Conservation (phyloP, 1,140 invertebrate species). For the Chironomus tepperi region DNA sequence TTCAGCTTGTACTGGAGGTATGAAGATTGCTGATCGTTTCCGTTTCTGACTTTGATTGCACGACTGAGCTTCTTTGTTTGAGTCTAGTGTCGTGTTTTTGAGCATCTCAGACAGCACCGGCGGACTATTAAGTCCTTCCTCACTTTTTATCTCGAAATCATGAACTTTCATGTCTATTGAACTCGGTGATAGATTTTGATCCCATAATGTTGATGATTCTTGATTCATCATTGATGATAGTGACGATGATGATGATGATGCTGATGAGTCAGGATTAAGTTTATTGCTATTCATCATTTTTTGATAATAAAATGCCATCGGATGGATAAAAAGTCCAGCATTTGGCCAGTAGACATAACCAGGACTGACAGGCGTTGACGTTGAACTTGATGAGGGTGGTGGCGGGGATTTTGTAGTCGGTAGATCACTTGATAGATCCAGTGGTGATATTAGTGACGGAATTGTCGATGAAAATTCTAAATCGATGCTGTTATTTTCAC, state of each 20-base stretch:
- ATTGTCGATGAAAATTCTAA: background rate
- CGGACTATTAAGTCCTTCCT: conserved; percentile 38
- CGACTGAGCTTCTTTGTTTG: conserved; percentile 26
- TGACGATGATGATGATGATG: conserved; percentile 5
- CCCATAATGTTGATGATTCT: background rate
- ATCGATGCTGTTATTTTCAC: background rate
- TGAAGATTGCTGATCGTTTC: conserved; percentile 71
- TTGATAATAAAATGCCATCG: conserved; percentile 64
- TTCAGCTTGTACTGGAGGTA: conserved; percentile 64
- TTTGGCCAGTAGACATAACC: conserved; percentile 58
- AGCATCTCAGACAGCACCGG: conserved; percentile 25
- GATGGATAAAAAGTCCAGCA: conserved; percentile 59
- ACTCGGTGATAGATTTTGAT: background rate
- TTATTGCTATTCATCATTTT: conserved; percentile 48
- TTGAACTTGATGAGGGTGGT: background rate
- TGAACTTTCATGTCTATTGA: background rate
- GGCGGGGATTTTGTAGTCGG: conserved; percentile 27
- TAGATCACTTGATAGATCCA: conserved; percentile 27
- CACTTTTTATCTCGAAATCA: conserved; percentile 32
- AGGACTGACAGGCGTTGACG: background rate
- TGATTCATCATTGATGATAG: conserved; percentile 17
- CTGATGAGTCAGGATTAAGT: conserved; percentile 9
- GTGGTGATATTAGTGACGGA: background rate
- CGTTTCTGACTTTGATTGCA: conserved; percentile 47
- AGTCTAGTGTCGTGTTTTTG: conserved; percentile 24